Percentiles rank a stretch among this genome's conserved stretches.
Evolutionary conservation across 2,888 invertebrate genomes (phyloP).

Genomic region (Drosophila niveifrons): DNA sequence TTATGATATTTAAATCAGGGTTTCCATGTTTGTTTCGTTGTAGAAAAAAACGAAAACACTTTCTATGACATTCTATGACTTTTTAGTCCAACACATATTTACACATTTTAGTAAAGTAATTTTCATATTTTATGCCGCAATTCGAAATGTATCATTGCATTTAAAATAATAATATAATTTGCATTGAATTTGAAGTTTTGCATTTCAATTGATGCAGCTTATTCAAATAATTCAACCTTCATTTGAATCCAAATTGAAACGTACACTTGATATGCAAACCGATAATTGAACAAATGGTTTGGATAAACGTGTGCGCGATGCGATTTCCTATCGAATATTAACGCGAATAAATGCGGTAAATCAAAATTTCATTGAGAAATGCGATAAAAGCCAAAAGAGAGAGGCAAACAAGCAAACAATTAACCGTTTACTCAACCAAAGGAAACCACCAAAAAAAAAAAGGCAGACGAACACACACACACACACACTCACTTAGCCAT

Average conservation of each 20-base stretch:
- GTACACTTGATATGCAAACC: neutral
- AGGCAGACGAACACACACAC: neutral
- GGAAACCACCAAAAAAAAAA: constrained; percentile 3
- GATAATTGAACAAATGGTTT: neutral
- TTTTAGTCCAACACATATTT: too few species aligned
- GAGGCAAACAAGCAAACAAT: constrained; percentile 29
- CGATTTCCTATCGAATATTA: neutral
- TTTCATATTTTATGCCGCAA: too few species aligned
- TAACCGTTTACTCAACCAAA: constrained; percentile 28
- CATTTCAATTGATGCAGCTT: too few species aligned
- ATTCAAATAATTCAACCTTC: neutral
- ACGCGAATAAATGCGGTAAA: constrained; percentile 11
- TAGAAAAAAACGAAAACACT: too few species aligned
- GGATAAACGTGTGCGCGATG: neutral
- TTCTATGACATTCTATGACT: too few species aligned
- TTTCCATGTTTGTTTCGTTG: too few species aligned
- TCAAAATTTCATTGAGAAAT: constrained; percentile 23
- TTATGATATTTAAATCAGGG: too few species aligned
- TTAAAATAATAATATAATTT: too few species aligned
- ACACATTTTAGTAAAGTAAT: too few species aligned
- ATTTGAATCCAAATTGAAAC: neutral
- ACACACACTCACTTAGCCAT: constrained; percentile 21
- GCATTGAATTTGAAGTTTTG: too few species aligned
- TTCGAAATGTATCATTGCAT: too few species aligned
- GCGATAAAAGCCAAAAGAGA: constrained; percentile 14